phyloP scores from a whole-genome alignment of 1,140 invertebrate species.

The Hirudo medicinalis region DNA sequence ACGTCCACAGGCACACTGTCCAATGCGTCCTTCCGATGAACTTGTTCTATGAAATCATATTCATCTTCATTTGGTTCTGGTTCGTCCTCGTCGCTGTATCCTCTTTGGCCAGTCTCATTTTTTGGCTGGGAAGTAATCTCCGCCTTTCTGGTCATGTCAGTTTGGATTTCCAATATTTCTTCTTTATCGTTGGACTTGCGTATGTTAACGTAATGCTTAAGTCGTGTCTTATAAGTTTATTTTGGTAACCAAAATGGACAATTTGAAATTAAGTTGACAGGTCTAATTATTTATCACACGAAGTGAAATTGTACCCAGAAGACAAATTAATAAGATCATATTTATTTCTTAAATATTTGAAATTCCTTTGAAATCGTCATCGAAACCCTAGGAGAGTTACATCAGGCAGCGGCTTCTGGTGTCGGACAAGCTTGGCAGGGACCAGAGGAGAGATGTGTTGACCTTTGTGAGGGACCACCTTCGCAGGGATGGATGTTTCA shows the following conservation, averaged over 20 bases:
- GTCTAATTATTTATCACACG: neutral
- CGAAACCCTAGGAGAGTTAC: neutral
- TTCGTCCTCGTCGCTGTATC: constrained; percentile 44
- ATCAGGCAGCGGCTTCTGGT: constrained; percentile 12
- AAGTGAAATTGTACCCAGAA: no score
- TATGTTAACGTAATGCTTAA: no score
- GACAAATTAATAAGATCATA: no score
- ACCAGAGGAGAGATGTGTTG: neutral
- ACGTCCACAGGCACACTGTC: constrained; percentile 44
- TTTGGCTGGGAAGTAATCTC: constrained; percentile 27
- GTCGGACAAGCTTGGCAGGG: neutral
- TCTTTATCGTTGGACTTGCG: no score
- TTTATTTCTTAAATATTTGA: no score
- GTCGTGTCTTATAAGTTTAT: no score
- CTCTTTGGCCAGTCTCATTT: constrained; percentile 39
- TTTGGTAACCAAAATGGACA: no score
- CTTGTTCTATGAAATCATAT: constrained; percentile 48
- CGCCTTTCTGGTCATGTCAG: neutral
- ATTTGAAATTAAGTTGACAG: neutral
- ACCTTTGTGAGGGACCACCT: constrained; percentile 18
- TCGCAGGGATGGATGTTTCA: constrained; percentile 15
- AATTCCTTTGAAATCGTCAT: no score
- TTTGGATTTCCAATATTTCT: neutral
- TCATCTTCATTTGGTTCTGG: constrained; percentile 49
- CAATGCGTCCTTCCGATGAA: constrained; percentile 48